Conservation (phyloP, 1,140 invertebrate species). For the Drosophila ohnishii region DNA sequence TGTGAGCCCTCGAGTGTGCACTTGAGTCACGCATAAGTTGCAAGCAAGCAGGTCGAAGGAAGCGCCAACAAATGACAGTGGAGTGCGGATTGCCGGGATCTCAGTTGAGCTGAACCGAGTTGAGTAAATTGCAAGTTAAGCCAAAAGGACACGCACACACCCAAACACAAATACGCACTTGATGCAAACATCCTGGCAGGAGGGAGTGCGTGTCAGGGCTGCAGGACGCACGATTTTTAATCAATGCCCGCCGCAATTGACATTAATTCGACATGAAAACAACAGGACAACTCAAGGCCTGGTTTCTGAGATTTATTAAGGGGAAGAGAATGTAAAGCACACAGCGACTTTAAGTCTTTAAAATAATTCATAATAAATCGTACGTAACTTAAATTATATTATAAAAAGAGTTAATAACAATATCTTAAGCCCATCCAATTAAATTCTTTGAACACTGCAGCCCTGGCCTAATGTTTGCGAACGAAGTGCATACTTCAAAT, state of each 20-base stretch:
- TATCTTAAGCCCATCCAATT: background rate
- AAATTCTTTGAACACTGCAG: background rate
- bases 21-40: slow-evolving; percentile 81
- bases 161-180: slow-evolving; percentile 23
- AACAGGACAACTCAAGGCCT: background rate
- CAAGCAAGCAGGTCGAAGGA: slow-evolving; percentile 72
- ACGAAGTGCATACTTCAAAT: slow-evolving; percentile 46
- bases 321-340: background rate
- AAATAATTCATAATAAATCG: background rate
- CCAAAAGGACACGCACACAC: slow-evolving; percentile 71
- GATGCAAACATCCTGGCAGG: slow-evolving; percentile 13
- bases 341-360: background rate
- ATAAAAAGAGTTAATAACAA: background rate
- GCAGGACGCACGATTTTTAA: slow-evolving; percentile 36
- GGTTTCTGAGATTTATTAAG: background rate
- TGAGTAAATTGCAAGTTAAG: slow-evolving; percentile 74
- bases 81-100: slow-evolving; percentile 32
- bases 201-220: slow-evolving; percentile 45
- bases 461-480: slow-evolving; percentile 37
- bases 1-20: slow-evolving; percentile 71
- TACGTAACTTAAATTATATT: background rate
- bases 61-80: slow-evolving; percentile 71
- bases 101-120: slow-evolving; percentile 5
- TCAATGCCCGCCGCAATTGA: slow-evolving; percentile 33
- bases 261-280: slow-evolving; percentile 28